Evolutionary conservation across 2,113 vertebrate species (phyloP), one percentile per base, ranked within the genome.

Genomic region (Myodes glareolus): DNA sequence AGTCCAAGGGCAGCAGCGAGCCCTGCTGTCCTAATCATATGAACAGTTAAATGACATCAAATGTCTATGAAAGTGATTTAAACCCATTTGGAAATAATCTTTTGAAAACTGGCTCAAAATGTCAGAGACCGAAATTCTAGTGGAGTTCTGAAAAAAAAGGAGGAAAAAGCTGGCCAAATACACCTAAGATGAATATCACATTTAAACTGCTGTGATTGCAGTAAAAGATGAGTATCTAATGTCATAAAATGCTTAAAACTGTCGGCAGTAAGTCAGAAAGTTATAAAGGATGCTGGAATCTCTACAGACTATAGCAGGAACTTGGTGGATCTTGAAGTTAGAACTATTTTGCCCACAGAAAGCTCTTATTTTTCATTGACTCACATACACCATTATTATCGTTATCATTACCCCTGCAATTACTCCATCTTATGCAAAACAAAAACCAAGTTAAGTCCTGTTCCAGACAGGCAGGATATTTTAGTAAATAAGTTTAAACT

Each of bases 71-170:
- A 93, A 77, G 82, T 27, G 21, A 96, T 92, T 86, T 92, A 68
- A 91, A 95, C 61, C 77, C 86, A 93, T 52, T 93, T 87, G 68
- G 72, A 90, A 93, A 88, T 39, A 47, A 93, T 63, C 55, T 90
- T 89, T 85, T 42, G 58, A 94, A 95, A 94, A 76, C 36, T 58
- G 9, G 91, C 90, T 93, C 68, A 27, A 85, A 97, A 92, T 81
- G 61, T 61, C 84, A 96, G 47, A 93, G 82, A 72, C 36, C 72
- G 86, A 88, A 94, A 90, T 87, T 76, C 42, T 84, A 88, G 42
- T 4, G 8, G 39, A n/a, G 27, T 70, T 68, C 63, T 75, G 47
- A 76, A 68, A 21, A 21, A 27, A 82, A 82, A 84, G n/a, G 25
- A 16, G 52, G 25, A 73, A 90, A 75, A 52, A 88, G n/a, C 19